Conservation (phyloP, 2,113 vertebrate genomes). For the Procavia capensis region DNA sequence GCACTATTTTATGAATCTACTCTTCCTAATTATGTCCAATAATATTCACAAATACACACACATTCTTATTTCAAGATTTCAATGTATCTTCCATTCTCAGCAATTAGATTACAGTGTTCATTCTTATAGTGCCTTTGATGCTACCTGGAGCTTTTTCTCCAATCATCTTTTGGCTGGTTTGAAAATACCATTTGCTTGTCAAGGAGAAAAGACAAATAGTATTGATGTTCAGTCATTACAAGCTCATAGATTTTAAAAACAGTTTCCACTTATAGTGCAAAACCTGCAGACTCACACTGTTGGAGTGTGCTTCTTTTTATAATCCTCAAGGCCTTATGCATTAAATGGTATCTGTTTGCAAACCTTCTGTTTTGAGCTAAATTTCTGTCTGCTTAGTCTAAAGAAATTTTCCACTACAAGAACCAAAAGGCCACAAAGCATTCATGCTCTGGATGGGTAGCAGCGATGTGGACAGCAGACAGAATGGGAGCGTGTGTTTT, state of each 20-base stretch:
- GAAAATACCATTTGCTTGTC: constrained; percentile 44
- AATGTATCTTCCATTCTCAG: not conserved
- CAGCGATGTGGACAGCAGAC: constrained; percentile 42
- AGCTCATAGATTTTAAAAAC: constrained; percentile 31
- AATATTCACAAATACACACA: not conserved
- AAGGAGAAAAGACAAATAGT: constrained; percentile 19
- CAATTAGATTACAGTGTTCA: not conserved
- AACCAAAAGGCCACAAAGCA: not conserved
- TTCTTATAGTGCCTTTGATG: not conserved
- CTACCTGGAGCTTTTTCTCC: not conserved
- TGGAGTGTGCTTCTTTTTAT: constrained; percentile 27
- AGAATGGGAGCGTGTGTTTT: constrained; percentile 27
- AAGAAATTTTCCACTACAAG: constrained; percentile 44
- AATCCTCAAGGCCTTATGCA: not conserved
- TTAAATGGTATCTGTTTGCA: not conserved
- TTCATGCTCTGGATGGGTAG: not conserved
- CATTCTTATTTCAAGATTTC: not conserved
- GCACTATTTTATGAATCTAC: not conserved
- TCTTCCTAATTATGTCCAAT: not conserved
- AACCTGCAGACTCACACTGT: not conserved
- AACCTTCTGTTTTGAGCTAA: not conserved
- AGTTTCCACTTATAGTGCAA: constrained; percentile 44
- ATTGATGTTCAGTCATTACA: not conserved
- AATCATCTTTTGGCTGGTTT: constrained; percentile 12
- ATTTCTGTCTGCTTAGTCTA: constrained; percentile 13